Conservation (phyloP, 2,888 invertebrate species). For the Aspidapion aeneum region DNA sequence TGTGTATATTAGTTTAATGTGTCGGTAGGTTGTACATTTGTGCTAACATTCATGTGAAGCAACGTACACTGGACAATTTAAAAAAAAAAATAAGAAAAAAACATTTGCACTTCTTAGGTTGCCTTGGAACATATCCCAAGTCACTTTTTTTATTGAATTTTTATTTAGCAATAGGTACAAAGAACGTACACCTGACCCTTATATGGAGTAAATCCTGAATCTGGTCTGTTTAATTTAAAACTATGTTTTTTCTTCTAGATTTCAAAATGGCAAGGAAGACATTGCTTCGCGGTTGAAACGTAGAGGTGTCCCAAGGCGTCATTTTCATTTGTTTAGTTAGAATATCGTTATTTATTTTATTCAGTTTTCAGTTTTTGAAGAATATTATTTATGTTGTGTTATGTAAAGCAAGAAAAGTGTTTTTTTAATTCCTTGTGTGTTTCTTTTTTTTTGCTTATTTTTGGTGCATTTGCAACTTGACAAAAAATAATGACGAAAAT, state of each 20-base stretch:
- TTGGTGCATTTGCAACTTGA: not conserved
- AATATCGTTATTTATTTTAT: not conserved
- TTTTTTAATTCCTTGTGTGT: not conserved
- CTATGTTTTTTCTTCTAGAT: not conserved
- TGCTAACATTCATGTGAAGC: not conserved
- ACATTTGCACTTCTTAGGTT: not conserved
- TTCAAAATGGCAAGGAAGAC: not conserved
- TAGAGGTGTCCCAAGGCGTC: not conserved
- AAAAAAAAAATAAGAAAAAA: not conserved
- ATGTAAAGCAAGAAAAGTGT: not conserved
- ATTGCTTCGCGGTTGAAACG: not conserved
- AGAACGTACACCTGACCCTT: not conserved
- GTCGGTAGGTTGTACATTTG: not conserved
- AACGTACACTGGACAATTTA: no score
- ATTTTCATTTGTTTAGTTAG: not conserved
- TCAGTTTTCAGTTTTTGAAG: not conserved
- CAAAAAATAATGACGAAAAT: not conserved
- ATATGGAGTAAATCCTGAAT: not conserved
- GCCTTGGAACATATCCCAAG: not conserved
- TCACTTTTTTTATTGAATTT: not conserved
- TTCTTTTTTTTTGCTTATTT: not conserved
- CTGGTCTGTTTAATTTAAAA: not conserved
- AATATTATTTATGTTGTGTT: not conserved
- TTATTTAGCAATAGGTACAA: not conserved
- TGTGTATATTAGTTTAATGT: not conserved